These are phyloP conservation scores for Ibycter americanus DNA, from an alignment of 2,797 vertebrate genomes.

Conservation along the genomic window DNA sequence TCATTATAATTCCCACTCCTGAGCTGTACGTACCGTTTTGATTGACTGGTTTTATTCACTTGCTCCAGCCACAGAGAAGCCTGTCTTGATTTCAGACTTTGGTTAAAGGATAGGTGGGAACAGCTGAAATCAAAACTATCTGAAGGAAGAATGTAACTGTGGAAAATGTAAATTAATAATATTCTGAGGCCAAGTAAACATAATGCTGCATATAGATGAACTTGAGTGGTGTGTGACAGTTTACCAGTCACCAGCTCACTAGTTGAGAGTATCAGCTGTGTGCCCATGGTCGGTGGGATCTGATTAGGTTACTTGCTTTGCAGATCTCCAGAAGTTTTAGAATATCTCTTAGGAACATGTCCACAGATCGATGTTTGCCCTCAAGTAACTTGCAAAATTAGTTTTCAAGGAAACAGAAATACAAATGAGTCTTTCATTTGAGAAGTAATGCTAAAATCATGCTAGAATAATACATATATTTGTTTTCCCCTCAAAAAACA, in stretches of 20 bases:
- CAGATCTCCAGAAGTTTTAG: neutral
- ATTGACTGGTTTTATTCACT: neutral
- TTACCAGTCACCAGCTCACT: neutral
- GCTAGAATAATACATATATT: neutral
- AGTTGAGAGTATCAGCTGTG: neutral
- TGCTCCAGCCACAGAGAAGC: neutral
- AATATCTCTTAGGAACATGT: neutral
- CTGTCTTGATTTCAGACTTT: neutral
- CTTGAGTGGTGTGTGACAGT: neutral
- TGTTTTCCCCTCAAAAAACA: neutral
- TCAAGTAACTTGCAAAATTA: neutral
- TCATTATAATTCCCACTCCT: neutral
- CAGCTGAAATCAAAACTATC: neutral
- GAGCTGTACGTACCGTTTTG: neutral
- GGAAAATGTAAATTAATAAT: neutral
- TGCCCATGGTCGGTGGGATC: neutral
- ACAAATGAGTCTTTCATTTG: neutral
- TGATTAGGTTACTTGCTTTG: slow-evolving; percentile 24
- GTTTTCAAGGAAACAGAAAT: neutral
- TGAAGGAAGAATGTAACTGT: neutral
- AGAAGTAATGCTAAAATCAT: neutral
- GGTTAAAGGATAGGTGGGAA: neutral
- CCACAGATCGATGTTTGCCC: neutral
- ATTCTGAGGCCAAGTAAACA: neutral
- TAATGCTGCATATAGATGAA: neutral